A percentile compares a stretch with the other conserved stretches of the same genome.
These are phyloP conservation scores for Drusus annulatus DNA, from an alignment of 1,140 invertebrate species.

Conservation along the genomic window DNA sequence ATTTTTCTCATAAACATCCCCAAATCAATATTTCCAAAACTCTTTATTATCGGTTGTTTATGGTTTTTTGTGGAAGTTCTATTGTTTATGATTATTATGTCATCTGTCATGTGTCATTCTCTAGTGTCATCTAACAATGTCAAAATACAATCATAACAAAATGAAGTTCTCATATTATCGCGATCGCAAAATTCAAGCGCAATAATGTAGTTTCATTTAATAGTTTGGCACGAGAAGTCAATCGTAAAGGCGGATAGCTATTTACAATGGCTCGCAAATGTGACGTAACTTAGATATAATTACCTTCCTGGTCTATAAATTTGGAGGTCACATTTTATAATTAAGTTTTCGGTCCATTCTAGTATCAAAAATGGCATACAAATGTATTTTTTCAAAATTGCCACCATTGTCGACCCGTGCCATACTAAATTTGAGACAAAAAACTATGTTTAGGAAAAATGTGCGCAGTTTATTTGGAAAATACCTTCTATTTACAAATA, in stretches of 20 bases:
- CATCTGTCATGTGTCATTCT: no score
- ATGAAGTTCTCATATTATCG: no score
- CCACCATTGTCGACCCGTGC: background rate
- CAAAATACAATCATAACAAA: no score
- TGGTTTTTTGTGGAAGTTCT: no score
- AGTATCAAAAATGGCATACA: slow-evolving; percentile 34
- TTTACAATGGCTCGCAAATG: slow-evolving; percentile 15
- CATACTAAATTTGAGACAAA: slow-evolving; percentile 9
- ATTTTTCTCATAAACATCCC: no score
- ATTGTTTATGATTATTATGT: no score
- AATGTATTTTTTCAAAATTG: slow-evolving; percentile 18
- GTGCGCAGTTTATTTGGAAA: slow-evolving; percentile 69
- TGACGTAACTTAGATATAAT: slow-evolving; percentile 30
- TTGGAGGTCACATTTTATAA: background rate
- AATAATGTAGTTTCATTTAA: background rate
- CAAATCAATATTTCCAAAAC: no score
- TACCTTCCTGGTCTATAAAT: background rate
- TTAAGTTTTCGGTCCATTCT: background rate
- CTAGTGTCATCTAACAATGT: no score
- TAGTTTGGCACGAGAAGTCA: no score
- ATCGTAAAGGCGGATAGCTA: no score
- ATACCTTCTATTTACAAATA: slow-evolving; percentile 75
- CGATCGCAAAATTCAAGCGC: background rate
- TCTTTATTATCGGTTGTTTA: no score
- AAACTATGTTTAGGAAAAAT: slow-evolving; percentile 35